phyloP scores from a whole-genome alignment of 2,113 vertebrate genomes.

The Acanthisitta chloris region DNA sequence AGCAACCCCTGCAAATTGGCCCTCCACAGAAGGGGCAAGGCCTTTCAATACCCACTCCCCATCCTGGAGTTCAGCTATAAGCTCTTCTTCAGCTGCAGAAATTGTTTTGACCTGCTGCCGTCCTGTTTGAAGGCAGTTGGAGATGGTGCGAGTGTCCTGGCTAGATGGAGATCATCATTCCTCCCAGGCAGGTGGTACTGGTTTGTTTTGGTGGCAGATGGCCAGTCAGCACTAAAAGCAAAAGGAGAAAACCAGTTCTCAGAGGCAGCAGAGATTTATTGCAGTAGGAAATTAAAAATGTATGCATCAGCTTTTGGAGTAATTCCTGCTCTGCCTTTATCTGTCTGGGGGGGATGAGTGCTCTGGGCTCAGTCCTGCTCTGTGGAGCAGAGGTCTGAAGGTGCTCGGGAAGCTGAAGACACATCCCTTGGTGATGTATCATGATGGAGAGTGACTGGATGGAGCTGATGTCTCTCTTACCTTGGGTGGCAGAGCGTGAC shows the following conservation, averaged over 20 bases:
- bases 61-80: not conserved
- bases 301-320: not conserved
- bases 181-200: not conserved
- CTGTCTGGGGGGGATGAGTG: not conserved
- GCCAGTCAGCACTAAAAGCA: not conserved
- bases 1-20: not conserved
- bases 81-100: not conserved
- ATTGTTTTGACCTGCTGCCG: not conserved
- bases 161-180: not conserved
- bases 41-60: not conserved
- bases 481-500: not conserved
- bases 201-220: not conserved
- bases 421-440: rapidly evolving
- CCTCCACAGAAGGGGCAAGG: not conserved
- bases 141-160: not conserved
- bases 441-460: not conserved
- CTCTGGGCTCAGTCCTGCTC: not conserved
- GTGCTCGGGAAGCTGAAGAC: not conserved
- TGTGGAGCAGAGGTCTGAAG: not conserved
- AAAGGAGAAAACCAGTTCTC: not conserved
- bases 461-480: not conserved
- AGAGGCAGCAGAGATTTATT: not conserved
- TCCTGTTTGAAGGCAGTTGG: not conserved
- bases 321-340: not conserved
- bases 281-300: not conserved